phyloP scores from a whole-genome alignment of 2,888 invertebrate species.

The Metallyticus violacea region DNA sequence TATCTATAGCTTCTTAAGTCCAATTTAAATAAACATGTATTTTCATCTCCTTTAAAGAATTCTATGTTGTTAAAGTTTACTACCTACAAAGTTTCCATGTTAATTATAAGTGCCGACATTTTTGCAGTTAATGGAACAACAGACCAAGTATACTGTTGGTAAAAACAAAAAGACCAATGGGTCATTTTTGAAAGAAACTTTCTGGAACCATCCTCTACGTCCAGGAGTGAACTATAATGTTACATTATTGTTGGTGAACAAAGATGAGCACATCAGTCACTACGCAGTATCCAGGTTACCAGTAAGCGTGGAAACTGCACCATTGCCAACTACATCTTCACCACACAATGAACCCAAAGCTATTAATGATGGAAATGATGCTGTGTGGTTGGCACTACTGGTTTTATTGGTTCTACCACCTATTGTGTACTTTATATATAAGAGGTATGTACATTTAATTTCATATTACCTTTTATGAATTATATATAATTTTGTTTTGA shows the following conservation, averaged over 20 bases:
- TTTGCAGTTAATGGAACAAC: background rate
- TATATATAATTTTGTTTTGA: too few species aligned
- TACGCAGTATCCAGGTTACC: background rate
- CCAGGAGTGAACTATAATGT: background rate
- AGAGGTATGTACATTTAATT: background rate
- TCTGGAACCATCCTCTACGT: background rate
- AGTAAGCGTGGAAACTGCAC: background rate
- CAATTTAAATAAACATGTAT: too few species aligned
- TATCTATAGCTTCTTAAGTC: too few species aligned
- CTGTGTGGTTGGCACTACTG: background rate
- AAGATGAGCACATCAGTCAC: background rate
- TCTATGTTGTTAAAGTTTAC: too few species aligned
- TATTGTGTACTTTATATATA: background rate
- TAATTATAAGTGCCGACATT: too few species aligned
- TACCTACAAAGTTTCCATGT: too few species aligned
- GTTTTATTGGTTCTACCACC: background rate
- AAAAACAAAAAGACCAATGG: background rate
- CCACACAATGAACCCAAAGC: background rate
- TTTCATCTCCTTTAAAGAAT: too few species aligned
- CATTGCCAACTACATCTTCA: background rate
- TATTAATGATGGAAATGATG: background rate
- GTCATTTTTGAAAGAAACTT: background rate
- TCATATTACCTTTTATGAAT: too few species aligned
- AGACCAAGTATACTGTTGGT: background rate
- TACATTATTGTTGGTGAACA: background rate